These are phyloP conservation scores for Axinella damicornis DNA, from an alignment of 37 sponge, comb jelly and placozoan species.

Conservation along the genomic window DNA sequence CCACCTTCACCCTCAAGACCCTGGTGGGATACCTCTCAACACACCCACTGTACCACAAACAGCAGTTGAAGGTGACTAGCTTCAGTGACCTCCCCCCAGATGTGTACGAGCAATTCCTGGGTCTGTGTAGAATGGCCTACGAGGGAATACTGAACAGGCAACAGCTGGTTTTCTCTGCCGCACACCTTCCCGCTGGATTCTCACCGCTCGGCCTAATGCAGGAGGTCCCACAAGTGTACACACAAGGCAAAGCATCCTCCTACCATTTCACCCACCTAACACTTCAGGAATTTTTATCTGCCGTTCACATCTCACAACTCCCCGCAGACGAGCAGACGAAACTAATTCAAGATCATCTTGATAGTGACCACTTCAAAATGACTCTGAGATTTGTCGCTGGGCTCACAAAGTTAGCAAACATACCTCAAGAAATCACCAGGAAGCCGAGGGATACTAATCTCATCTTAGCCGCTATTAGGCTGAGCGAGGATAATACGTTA, in stretches of 20 bases:
- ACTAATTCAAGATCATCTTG: too few species aligned
- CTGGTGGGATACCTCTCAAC: background rate
- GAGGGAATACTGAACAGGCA: slow-evolving; percentile 3
- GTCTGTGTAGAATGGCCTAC: slow-evolving; percentile 4
- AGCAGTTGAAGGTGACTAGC: background rate
- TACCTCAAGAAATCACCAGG: too few species aligned
- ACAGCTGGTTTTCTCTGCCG: background rate
- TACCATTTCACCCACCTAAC: slow-evolving; percentile 9
- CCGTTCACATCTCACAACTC: slow-evolving; percentile 11
- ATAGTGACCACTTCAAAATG: too few species aligned
- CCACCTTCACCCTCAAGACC: slow-evolving; percentile 7
- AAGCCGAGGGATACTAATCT: too few species aligned
- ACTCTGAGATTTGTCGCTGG: too few species aligned
- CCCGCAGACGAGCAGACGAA: too few species aligned
- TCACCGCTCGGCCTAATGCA: background rate
- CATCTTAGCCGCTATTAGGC: too few species aligned
- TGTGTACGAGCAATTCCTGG: background rate
- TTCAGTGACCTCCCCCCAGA: background rate
- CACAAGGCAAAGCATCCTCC: background rate
- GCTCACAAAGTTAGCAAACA: too few species aligned
- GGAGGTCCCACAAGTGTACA: slow-evolving; percentile 7
- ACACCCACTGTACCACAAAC: slow-evolving; percentile 5
- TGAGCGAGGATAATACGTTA: too few species aligned
- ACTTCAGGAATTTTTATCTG: background rate
- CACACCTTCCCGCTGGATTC: background rate